phyloP scores from a whole-genome alignment of 1,140 invertebrate species.

The Conopomorpha cramerella region DNA sequence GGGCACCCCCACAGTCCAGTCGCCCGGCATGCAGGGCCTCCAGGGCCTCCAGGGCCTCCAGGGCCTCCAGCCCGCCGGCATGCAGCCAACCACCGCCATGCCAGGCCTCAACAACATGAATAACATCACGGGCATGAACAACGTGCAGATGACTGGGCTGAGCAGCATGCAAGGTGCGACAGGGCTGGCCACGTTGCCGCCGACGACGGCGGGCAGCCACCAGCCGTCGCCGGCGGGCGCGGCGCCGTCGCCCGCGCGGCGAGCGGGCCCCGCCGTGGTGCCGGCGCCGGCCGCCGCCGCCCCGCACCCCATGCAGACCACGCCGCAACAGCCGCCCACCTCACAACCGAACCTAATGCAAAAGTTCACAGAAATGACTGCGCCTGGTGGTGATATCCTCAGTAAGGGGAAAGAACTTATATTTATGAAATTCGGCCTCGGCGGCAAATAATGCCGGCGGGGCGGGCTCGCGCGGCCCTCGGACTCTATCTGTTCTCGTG shows the following conservation, averaged over 20 bases:
- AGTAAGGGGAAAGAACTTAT: conserved; percentile 90
- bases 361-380: conserved; percentile 80
- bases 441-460: conserved; percentile 71
- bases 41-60: conserved; percentile 26
- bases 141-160: conserved; percentile 4
- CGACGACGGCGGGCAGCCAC: conserved; percentile 16
- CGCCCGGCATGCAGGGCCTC: conserved; percentile 31
- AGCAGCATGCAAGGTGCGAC: conserved; percentile 8
- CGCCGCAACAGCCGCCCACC: conserved; percentile 35
- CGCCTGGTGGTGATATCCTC: conserved; percentile 79
- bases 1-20: conserved; percentile 38
- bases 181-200: conserved; percentile 9
- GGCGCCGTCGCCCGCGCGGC: conserved; percentile 25
- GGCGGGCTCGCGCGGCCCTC: conserved; percentile 20
- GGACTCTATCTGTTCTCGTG: conserved; percentile 2
- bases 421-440: conserved; percentile 89
- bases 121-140: not conserved
- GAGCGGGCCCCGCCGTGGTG: conserved; percentile 66
- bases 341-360: conserved; percentile 76
- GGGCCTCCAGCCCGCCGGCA: not conserved
- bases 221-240: conserved; percentile 10
- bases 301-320: conserved; percentile 35
- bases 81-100: conserved; percentile 33
- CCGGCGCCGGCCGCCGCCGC: conserved; percentile 31
- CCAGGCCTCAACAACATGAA: not conserved